Conservation (phyloP, 1,140 invertebrate species). For the Octopus sinensis region DNA sequence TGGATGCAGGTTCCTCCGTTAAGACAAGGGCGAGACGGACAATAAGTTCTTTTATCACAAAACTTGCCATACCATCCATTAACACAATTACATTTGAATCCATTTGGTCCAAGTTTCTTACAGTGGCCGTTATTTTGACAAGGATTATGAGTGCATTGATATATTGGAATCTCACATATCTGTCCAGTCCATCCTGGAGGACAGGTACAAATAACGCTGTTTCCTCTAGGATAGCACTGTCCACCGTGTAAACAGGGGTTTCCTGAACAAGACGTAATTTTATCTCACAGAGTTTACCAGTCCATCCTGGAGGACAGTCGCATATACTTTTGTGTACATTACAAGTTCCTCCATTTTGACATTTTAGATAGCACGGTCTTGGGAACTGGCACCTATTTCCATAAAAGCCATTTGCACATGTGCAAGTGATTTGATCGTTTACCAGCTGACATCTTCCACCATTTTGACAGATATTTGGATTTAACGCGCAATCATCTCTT, state of each 20-base stretch:
- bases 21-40: background rate
- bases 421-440: too few relatives aligned
- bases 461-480: too few relatives aligned
- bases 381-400: too few relatives aligned
- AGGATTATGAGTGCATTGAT: background rate
- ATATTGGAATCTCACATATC: background rate
- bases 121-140: constrained; percentile 4
- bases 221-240: background rate
- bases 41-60: background rate
- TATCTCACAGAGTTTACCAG: constrained; percentile 10
- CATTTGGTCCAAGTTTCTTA: background rate
- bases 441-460: too few relatives aligned
- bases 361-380: background rate
- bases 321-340: background rate
- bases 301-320: background rate
- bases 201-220: constrained; percentile 3
- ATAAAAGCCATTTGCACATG: too few relatives aligned
- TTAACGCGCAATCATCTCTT: too few relatives aligned
- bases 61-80: background rate
- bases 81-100: background rate
- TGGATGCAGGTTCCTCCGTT: constrained; percentile 16
- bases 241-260: constrained; percentile 5
- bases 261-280: background rate
- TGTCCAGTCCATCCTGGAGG: constrained; percentile 8
- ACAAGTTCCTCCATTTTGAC: background rate